These are phyloP conservation scores for Carettochelys insculpta DNA, from an alignment of 2,113 vertebrate species.

Conservation along the genomic window DNA sequence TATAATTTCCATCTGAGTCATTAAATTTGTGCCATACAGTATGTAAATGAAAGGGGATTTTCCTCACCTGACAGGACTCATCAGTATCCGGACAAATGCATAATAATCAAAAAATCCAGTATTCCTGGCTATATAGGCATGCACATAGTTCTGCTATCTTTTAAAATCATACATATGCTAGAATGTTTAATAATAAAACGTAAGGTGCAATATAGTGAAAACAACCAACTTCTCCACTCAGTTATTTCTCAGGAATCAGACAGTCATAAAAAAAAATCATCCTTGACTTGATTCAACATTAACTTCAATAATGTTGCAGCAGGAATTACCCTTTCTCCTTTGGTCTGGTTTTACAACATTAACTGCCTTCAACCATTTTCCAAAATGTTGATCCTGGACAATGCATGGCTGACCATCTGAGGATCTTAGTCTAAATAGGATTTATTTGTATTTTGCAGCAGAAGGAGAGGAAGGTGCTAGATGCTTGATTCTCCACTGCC, in stretches of 20 bases:
- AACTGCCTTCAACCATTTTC: background rate
- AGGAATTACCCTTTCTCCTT: background rate
- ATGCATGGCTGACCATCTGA: background rate
- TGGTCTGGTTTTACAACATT: background rate
- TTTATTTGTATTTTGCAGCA: background rate
- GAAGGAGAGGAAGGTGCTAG: background rate
- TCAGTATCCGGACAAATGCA: background rate
- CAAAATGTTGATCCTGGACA: background rate
- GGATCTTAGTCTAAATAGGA: background rate
- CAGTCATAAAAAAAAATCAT: no score
- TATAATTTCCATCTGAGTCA: background rate
- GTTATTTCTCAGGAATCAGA: background rate
- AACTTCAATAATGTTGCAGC: background rate
- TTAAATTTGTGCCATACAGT: background rate
- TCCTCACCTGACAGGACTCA: background rate
- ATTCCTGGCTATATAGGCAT: background rate
- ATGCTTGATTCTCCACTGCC: background rate
- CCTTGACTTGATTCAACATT: background rate
- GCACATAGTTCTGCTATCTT: background rate
- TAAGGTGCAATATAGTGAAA: background rate
- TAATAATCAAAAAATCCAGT: background rate
- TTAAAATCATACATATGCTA: background rate
- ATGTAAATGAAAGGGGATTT: background rate
- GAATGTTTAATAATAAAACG: background rate
- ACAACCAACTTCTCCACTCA: background rate